Evolutionary conservation across 1,140 invertebrate genomes (phyloP), one percentile per base, ranked within the genome.

Genomic region (Zophobas morio): DNA sequence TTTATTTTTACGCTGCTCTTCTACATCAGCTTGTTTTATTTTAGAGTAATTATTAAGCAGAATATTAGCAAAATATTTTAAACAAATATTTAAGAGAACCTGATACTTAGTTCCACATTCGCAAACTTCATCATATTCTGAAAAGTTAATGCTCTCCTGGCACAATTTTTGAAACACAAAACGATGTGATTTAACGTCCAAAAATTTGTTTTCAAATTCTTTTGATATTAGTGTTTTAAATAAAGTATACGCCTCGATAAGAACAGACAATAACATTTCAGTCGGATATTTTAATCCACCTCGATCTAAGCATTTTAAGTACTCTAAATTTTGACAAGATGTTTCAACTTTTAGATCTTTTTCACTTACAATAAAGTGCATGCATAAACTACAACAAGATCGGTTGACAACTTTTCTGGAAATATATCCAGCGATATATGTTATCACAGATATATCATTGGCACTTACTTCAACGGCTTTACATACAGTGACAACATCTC

Each of bases 221-320:
- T 20, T 20, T 20, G 42, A 46, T 46, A 46, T 46, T 46, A 46
- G 8, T 46, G 8, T 8, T 46, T 46, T 46, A 46, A 46, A 46
- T 20, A 20, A 46, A 46, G 42, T 46, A 46, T 4, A 46, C 3
- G 42, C 42, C 3, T 46, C 42, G 20, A 20, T 46, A 8, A 46
- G 42, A 46, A 46, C 3, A 4, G 8, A 46, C 8, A 8, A 4
- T 46, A 4, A 46, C 42, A 46, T 4, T 4, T 4, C 8, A 46
- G 8, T 51, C 49, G 49, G 49, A 4, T 2, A 51, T 51, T 51
- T 51, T 20, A 51, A 51, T n/a, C 49, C 49, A 51, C 49, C n/a
- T 6, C 49, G 3, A 20, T 51, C 49, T 51, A 51, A 51, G 20
- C 20, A 20, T 2, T 51, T 2, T 51, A 51, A 20, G 20, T 51